Base-by-base conservation (phyloP, 2,888 invertebrate genomes). In the Drosophila anomelani region DNA sequence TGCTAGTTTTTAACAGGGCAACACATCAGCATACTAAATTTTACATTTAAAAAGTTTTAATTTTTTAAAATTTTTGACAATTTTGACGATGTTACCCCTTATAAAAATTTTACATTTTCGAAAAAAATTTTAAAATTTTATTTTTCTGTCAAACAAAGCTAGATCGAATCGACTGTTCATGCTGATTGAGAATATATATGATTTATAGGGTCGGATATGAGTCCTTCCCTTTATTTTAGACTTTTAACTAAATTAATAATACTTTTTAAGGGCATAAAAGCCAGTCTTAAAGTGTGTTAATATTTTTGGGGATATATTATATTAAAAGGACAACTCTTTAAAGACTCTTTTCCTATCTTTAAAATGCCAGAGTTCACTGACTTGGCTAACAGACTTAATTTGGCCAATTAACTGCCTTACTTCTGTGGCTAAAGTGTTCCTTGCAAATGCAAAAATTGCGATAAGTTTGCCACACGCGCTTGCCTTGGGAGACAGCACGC, bases 381-480 rank as follows among this genome's bases (percentile, higher is more conserved):
- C 64, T 29, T 29, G 49, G 41, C 36, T n/a, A 36, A 41, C 13
- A 36, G 9, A 12, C 26, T 43, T 56, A 56, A 61, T 56, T 44
- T 44, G 34, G 15, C 34, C 8, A 43, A 17, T 12, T 34, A 56
- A 26, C 8, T 41, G 17, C 12, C 26, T 43, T 47, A 26, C 43
- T 20, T 39, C 15, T 36, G 15, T 12, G 12, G 36, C n/a, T 41
- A 20, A 51, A 41, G 20, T 67, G 39, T 47, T 6, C 58, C 17
- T 46, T 10, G 68, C 17, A 39, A 46, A 54, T 17, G 15, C 29
- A 29, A 51, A 66, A 44, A 44, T 46, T 38, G 13, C 20, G 8
- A 15, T 8, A 68, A 55, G n/a, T 66, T 66, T 68, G 20, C 17
- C 41, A 54, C 67, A 67, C 67, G 67, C 51, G 69, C 32, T 29